Evolutionary conservation across 2,797 vertebrate genomes (phyloP).

Genomic region (Phoeniculus purpureus): DNA sequence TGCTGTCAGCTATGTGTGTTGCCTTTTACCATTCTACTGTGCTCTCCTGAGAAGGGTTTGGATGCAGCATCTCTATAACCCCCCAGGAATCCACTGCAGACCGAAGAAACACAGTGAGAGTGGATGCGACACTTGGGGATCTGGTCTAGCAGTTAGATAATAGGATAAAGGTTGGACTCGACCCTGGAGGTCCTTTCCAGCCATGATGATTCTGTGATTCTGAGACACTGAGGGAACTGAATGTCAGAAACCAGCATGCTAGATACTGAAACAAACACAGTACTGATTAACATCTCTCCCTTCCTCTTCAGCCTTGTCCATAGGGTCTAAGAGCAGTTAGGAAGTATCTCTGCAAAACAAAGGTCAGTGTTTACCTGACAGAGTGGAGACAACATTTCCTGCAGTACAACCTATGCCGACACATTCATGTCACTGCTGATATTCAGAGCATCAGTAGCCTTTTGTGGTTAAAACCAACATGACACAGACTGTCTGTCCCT

Average conservation of each 20-base stretch:
- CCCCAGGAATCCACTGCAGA: neutral
- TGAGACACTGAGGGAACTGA: neutral
- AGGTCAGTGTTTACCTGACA: slow-evolving; percentile 8
- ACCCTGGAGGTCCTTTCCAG: no score
- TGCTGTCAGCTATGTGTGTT: neutral
- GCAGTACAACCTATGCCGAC: neutral
- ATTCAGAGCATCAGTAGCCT: neutral
- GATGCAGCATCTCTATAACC: neutral
- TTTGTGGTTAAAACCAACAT: neutral
- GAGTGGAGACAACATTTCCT: neutral
- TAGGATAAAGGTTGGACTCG: no score
- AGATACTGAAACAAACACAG: neutral
- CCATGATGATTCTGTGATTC: no score
- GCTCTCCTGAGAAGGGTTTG: neutral
- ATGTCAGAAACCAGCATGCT: rapidly evolving
- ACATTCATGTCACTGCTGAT: neutral
- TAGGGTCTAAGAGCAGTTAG: neutral
- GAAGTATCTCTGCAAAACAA: neutral
- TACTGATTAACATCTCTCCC: neutral
- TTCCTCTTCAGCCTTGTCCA: neutral
- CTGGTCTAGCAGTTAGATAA: no score
- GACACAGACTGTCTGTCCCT: neutral
- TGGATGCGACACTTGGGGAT: no score
- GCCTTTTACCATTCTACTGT: neutral
- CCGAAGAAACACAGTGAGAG: neutral